Base-by-base conservation (phyloP, 2,113 vertebrate species). In the Gila orcuttii region DNA sequence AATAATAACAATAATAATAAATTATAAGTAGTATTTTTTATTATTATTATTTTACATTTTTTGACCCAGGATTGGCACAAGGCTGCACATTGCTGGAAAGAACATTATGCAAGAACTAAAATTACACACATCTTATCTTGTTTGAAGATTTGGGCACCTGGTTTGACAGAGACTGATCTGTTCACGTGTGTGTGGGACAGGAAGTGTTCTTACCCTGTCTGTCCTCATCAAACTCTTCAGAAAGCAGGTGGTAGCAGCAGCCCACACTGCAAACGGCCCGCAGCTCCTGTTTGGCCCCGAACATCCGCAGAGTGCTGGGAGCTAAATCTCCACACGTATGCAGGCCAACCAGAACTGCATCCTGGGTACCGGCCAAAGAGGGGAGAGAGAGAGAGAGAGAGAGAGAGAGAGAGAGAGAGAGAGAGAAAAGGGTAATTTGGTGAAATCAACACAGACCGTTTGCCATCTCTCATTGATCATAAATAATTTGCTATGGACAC, bases 311-410 rank as follows among this genome's bases (percentile, higher is more conserved):
- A 8, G 89, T 94, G 92, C 94, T 95, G 64, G 94, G 87, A 88
- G 97, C 97, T 93, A 99, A 95, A 93, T 99, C 96, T 8, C 98
- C 98, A 73, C 98, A 99, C 0, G 98, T 99, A 93, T 99, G 98
- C 17, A 99, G 93, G 68, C 98, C 98, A 45, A 98, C 97, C 93
- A 99, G 87, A 88, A 99, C 86, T 25, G 96, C 97, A 79, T 98
- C 94, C 98, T 99, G 90, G 39, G 90, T 82, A 62, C 74, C 15
- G 57, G 84, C 64, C 62, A 68, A 17, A 77, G 25, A 31, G 3
- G 55, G 83, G 31, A n/a, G n/a, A 42, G 79, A 55, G 68, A 36
- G 31, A 75, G 10, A 19, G n/a, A 57, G 71, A 45, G n/a, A n/a
- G n/a, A n/a, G n/a, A n/a, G n/a, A n/a, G n/a, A n/a, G n/a, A 81